Conservation (phyloP, 2,113 vertebrate genomes). For the Nesoenas mayeri region DNA sequence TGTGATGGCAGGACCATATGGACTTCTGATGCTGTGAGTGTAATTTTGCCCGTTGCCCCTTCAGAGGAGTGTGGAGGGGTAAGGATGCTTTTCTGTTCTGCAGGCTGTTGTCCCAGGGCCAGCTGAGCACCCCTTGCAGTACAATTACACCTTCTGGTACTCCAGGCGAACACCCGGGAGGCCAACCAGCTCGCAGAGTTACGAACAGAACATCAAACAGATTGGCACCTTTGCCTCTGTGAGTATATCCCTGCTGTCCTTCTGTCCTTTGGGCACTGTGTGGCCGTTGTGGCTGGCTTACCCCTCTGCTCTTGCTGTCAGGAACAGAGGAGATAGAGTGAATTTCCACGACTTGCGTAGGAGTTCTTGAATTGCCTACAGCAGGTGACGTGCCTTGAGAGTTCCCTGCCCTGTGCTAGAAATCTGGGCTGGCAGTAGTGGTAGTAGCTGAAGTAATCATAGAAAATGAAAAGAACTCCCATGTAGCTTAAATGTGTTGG, state of each 20-base stretch:
- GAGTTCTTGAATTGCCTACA: background rate
- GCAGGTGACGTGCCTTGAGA: background rate
- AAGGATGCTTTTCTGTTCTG: background rate
- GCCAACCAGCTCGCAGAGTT: slow-evolving; percentile 84
- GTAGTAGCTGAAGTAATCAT: background rate
- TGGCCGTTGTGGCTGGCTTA: background rate
- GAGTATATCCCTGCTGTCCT: slow-evolving; percentile 49
- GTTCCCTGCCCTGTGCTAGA: background rate
- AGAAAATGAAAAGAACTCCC: background rate
- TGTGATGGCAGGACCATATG: background rate
- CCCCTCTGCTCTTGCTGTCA: background rate
- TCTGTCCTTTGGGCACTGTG: background rate
- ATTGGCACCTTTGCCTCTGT: slow-evolving; percentile 87
- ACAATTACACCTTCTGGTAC: slow-evolving; percentile 87
- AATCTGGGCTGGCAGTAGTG: background rate
- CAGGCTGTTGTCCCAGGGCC: slow-evolving; percentile 83
- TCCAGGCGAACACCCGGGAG: slow-evolving; percentile 82
- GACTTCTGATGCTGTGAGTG: background rate
- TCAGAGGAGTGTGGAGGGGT: background rate
- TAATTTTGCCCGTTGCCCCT: background rate
- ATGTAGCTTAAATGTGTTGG: background rate
- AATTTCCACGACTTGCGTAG: background rate
- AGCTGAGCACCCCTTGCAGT: slow-evolving; percentile 83
- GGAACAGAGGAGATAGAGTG: background rate
- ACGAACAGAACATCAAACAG: slow-evolving; percentile 87